Evolutionary conservation across 2,113 vertebrate species (phyloP).

Genomic region (Eupsittula cactorum): DNA sequence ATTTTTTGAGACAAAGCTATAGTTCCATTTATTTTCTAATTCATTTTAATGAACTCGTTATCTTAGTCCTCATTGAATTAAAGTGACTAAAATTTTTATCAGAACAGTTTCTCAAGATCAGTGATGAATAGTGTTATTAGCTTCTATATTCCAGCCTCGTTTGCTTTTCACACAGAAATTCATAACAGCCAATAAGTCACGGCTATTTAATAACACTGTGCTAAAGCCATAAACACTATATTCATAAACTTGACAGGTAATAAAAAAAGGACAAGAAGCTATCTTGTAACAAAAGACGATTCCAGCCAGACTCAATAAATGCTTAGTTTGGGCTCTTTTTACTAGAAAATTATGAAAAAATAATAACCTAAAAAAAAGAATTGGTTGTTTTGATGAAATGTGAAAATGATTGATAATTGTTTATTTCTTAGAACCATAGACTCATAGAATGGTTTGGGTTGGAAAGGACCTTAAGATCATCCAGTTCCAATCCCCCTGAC

Average conservation of each 20-base stretch:
- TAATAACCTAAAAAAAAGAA: not conserved
- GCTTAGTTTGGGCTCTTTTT: not conserved
- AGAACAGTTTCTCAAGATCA: slow-evolving; percentile 17
- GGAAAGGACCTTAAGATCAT: not conserved
- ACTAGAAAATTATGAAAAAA: not conserved
- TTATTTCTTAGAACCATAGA: not conserved
- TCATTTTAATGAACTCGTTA: slow-evolving; percentile 7
- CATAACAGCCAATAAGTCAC: not conserved
- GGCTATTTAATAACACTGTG: slow-evolving; percentile 11
- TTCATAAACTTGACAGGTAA: not conserved
- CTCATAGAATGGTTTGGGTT: not conserved
- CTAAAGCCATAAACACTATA: not conserved
- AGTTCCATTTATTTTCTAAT: slow-evolving; percentile 21
- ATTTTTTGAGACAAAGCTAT: not conserved
- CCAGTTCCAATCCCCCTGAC: not conserved
- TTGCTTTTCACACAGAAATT: slow-evolving; percentile 40
- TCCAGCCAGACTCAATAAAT: not conserved
- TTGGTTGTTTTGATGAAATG: not conserved
- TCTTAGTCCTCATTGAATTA: slow-evolving; percentile 8
- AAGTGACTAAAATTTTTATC: slow-evolving; percentile 34
- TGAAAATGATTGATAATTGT: not conserved
- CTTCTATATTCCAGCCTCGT: slow-evolving; percentile 25
- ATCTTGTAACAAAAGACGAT: not conserved
- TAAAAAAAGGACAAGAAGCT: not conserved
- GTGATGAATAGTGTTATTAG: slow-evolving; percentile 51